These are phyloP conservation scores for Drosophila formosana DNA, from an alignment of 2,888 invertebrate genomes.

Conservation along the genomic window DNA sequence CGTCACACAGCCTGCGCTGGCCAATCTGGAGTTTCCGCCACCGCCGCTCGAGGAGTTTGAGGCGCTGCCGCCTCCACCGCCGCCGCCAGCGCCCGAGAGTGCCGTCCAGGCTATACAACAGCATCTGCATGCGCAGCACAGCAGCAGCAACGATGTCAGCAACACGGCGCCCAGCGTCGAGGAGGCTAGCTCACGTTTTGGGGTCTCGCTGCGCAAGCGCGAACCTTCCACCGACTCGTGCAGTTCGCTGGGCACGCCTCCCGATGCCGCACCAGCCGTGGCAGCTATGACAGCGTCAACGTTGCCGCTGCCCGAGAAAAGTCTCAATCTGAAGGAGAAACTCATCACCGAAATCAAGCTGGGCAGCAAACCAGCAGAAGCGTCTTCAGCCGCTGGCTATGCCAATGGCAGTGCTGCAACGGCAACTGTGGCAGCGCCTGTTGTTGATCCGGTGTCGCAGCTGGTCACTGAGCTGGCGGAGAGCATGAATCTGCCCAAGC, in stretches of 20 bases:
- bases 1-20: slow-evolving; percentile 89
- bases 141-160: slow-evolving; percentile 86
- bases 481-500: slow-evolving; percentile 89
- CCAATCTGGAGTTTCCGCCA: slow-evolving; percentile 95
- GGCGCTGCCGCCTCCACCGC: slow-evolving; percentile 76
- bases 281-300: slow-evolving; percentile 60
- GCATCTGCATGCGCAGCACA: slow-evolving; percentile 72
- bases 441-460: slow-evolving; percentile 91
- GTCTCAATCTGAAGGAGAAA: slow-evolving; percentile 90
- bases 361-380: slow-evolving; percentile 61
- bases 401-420: slow-evolving; percentile 86
- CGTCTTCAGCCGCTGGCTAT: slow-evolving; percentile 86
- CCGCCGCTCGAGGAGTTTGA: slow-evolving; percentile 90
- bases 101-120: slow-evolving; percentile 67
- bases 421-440: slow-evolving; percentile 81
- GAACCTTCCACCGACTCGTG: slow-evolving; percentile 88
- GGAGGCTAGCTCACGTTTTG: slow-evolving; percentile 90
- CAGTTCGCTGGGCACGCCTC: slow-evolving; percentile 86
- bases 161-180: slow-evolving; percentile 89
- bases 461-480: slow-evolving; percentile 94
- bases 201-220: slow-evolving; percentile 89
- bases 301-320: slow-evolving; percentile 37
- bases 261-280: slow-evolving; percentile 73
- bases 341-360: slow-evolving; percentile 94
- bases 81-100: slow-evolving; percentile 73